Percentiles rank a stretch among this genome's conserved stretches.
These are phyloP conservation scores for Pleuronectes platessa DNA, from an alignment of 2,113 vertebrate species.

Conservation along the genomic window DNA sequence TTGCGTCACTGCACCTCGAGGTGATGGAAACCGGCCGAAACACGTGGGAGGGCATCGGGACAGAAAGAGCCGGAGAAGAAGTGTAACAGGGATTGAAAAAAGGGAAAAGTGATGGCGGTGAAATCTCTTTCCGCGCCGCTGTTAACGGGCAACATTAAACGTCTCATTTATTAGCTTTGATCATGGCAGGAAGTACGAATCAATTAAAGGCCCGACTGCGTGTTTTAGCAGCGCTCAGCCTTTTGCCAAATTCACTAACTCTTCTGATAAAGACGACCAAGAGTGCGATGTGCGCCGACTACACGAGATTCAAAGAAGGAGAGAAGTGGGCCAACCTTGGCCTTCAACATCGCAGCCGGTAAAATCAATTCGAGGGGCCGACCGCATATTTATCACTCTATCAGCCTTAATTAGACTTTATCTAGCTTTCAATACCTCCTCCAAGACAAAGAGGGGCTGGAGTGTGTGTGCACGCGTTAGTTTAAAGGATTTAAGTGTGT, in stretches of 20 bases:
- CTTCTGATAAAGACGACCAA: not conserved
- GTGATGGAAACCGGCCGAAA: slow-evolving; percentile 16
- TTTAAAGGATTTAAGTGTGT: slow-evolving; percentile 5
- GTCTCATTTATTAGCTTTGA: slow-evolving; percentile 42
- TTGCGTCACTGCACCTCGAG: slow-evolving; percentile 39
- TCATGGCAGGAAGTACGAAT: slow-evolving; percentile 39
- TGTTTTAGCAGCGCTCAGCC: slow-evolving; percentile 49
- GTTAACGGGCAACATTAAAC: slow-evolving; percentile 15
- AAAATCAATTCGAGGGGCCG: slow-evolving; percentile 67
- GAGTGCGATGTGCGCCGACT: not conserved
- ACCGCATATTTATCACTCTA: slow-evolving; percentile 64
- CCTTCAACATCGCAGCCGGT: slow-evolving; percentile 40
- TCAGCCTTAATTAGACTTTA: slow-evolving; percentile 67
- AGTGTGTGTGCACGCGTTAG: slow-evolving; percentile 3
- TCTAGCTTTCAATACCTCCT: slow-evolving; percentile 64
- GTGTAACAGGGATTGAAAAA: not conserved
- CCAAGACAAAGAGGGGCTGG: slow-evolving; percentile 26
- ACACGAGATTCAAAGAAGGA: slow-evolving; percentile 9
- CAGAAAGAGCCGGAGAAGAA: not conserved
- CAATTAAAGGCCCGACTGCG: slow-evolving; percentile 43
- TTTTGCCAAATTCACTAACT: slow-evolving; percentile 50
- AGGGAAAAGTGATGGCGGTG: not conserved
- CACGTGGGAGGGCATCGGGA: not conserved
- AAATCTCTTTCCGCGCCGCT: not conserved
- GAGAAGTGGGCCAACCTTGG: slow-evolving; percentile 43